Evolutionary conservation across 1,140 invertebrate genomes (phyloP).

Genomic region (Drepana arcuata): DNA sequence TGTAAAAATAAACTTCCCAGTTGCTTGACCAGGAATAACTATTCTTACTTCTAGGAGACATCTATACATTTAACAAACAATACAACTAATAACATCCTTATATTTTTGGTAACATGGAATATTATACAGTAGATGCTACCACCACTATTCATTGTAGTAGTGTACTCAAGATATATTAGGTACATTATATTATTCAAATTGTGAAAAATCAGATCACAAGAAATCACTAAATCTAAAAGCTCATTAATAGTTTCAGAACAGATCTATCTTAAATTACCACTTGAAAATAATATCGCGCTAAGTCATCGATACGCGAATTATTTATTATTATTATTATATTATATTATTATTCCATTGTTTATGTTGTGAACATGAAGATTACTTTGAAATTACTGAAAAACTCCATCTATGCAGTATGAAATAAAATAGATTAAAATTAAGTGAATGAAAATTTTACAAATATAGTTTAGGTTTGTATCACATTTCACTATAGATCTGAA

Average conservation of each 20-base stretch:
- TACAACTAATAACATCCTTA: conserved; percentile 46
- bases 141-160: conserved; percentile 14
- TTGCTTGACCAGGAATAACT: conserved; percentile 46
- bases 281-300: too few relatives aligned
- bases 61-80: conserved; percentile 59
- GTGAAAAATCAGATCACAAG: conserved; percentile 3
- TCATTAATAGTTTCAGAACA: conserved; percentile 12
- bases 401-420: too few relatives aligned
- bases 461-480: too few relatives aligned
- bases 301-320: too few relatives aligned
- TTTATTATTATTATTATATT: too few relatives aligned
- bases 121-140: conserved; percentile 34
- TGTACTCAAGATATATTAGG: conserved; percentile 13
- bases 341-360: too few relatives aligned
- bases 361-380: too few relatives aligned
- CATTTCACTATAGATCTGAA: too few relatives aligned
- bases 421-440: too few relatives aligned
- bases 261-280: too few relatives aligned
- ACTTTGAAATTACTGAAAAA: too few relatives aligned
- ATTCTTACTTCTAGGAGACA: conserved; percentile 51
- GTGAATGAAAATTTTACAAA: too few relatives aligned
- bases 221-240: conserved; percentile 13
- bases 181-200: conserved; percentile 9
- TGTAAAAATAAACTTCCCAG: conserved; percentile 68
- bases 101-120: conserved; percentile 65